Evolutionary conservation across 2,113 vertebrate genomes (phyloP), one percentile per base, ranked within the genome.

Genomic region (Galbula dea): DNA sequence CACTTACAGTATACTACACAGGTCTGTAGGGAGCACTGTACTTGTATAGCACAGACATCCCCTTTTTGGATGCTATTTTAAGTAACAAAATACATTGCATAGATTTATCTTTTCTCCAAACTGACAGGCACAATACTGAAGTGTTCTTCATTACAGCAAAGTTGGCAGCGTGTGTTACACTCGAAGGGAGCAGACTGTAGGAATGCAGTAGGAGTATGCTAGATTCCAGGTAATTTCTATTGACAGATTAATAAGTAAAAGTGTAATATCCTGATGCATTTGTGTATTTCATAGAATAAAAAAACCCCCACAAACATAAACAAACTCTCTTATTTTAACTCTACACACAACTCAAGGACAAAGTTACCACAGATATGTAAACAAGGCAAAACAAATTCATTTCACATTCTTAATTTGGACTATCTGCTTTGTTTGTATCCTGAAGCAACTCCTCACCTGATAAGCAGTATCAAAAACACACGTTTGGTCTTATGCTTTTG

Each of bases 1-100:
- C 49, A 39, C 22, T 37, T 36, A 36, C 30, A 84, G 61, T 21
- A 66, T 22, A 17, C n/a, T 36, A 74, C 62, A 62, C 18, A 51
- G 32, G 14, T 46, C 29, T 27, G 39, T 12, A 65, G 48, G 55
- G n/a, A 91, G 41, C 37, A 30, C 20, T 0, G 41, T 26, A 83
- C 6, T 30, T 62, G 73, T 61, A 45, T 8, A 68, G 73, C 57
- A 86, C 18, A 81, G 16, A 79, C 17, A 61, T 29, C 71, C 26
- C 32, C 46, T 32, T 91, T 66, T 49, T 62, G 65, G 48, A 83
- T 45, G 20, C 41, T 51, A 73, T 41, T 83, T 83, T 41, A 74
- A 83, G 51, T 92, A 85, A 83, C 61, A 78, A 86, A 62, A 30
- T 11, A 43, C 5, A 74, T 94, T 93, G 95, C 94, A 96, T 66